Base-by-base conservation (phyloP, 2,888 invertebrate genomes). In the Phortica okadai region DNA sequence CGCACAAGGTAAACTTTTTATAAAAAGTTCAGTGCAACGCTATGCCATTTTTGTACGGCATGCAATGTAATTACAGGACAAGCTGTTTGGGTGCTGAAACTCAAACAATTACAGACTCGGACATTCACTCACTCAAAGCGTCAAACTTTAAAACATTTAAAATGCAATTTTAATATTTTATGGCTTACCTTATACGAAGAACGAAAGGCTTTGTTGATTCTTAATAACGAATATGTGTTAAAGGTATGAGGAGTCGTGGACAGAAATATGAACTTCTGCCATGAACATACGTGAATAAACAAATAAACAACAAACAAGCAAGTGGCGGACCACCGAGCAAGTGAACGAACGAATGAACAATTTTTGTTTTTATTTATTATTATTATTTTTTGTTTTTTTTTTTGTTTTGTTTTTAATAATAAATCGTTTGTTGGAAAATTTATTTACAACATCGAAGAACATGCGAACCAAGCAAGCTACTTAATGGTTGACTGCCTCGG, bases 81-180 rank as follows among this genome's bases (percentile, higher is more conserved):
- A 72, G 33, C 54, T 33, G 54, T 33, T 33, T 25, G 42, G 16
- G 41, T 16, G 7, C 56, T 41, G 6, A 73, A 56, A 73, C 10
- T 7, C 62, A 62, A 16, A 10, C 62, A 62, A 10, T 11, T 21
- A 62, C 62, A 21, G 21, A 59, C 59, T 16, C 62, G 16, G 21
- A 62, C 25, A 62, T 11, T 62, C 25, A 69, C 25, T 11, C 8
- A 45, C 7, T 54, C 66, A 50, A 54, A 69, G 45, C 69, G 66
- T 14, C 42, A 66, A 66, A 54, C 11, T 76, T 64, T 41, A 44
- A 56, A 56, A 33, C 54, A 72, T 72, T 72, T 72, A 72, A 72
- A 72, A 72, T 72, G 70, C 70, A 72, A 72, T 72, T 72, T 72
- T 14, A 72, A 72, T 72, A 72, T 33, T 72, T 72, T 56, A 72